These are phyloP conservation scores for Phataginus tricuspis DNA, from an alignment of 2,797 vertebrate genomes.

Conservation along the genomic window DNA sequence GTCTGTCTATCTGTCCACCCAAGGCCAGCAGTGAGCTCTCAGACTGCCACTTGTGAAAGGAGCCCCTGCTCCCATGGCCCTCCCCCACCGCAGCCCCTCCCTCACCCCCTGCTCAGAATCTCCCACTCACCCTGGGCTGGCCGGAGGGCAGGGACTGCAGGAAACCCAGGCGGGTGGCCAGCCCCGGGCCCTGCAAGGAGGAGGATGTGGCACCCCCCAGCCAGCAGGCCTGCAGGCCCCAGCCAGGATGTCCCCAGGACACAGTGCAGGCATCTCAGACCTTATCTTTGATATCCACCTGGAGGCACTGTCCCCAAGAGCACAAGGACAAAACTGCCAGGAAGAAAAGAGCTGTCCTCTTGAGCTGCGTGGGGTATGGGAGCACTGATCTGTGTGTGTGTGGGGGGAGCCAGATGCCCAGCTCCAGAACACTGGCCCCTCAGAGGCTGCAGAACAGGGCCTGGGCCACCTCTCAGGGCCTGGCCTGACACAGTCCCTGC, in stretches of 20 bases:
- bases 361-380: too few species aligned
- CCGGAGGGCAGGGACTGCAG: neutral
- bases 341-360: too few species aligned
- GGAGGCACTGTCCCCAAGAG: neutral
- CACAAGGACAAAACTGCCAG: neutral
- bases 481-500: slow-evolving; percentile 81
- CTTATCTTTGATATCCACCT: fast-evolving
- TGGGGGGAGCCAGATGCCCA: slow-evolving; percentile 48
- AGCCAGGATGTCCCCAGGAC: neutral
- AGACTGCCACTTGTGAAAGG: neutral
- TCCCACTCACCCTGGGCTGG: neutral
- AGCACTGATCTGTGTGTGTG: neutral
- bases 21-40: fast-evolving
- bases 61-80: too few species aligned
- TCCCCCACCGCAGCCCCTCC: neutral
- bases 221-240: neutral
- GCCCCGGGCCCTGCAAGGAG: fast-evolving
- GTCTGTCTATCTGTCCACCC: neutral
- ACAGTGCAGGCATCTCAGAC: neutral
- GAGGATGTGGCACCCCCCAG: neutral
- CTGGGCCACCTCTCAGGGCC: slow-evolving; percentile 40
- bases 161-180: neutral
- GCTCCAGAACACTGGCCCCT: slow-evolving; percentile 74
- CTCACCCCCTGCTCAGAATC: neutral
- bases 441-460: slow-evolving; percentile 75